Conservation (phyloP, 2,888 invertebrate genomes). For the Drosophila merina region DNA sequence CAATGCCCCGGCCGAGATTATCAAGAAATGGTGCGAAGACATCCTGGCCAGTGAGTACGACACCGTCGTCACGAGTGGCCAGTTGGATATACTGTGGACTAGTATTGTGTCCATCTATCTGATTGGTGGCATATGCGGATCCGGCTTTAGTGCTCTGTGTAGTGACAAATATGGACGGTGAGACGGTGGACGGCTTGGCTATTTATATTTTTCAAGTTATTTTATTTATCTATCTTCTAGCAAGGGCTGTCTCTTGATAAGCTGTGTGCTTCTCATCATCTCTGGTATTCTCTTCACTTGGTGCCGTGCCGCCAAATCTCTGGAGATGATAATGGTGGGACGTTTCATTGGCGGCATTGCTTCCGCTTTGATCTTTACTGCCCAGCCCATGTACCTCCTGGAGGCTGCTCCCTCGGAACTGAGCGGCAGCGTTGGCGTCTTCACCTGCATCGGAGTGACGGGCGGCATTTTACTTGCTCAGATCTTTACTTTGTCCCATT, state of each 20-base stretch:
- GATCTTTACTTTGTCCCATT: conserved; percentile 72
- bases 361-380: conserved; percentile 91
- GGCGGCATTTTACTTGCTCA: conserved; percentile 80
- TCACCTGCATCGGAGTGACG: conserved; percentile 86
- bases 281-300: conserved; percentile 89
- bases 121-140: conserved; percentile 94
- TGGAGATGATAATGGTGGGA: conserved; percentile 91
- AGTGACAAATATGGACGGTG: conserved; percentile 89
- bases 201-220: not conserved
- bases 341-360: conserved; percentile 90
- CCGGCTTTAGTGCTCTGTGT: conserved; percentile 90
- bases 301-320: conserved; percentile 88
- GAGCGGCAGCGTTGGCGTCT: conserved; percentile 92
- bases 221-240: conserved; percentile 39
- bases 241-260: conserved; percentile 88
- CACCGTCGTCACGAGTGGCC: conserved; percentile 83
- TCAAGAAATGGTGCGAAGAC: conserved; percentile 89
- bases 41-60: conserved; percentile 87
- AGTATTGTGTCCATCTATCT: conserved; percentile 94
- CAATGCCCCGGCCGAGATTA: conserved; percentile 90
- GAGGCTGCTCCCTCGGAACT: conserved; percentile 91
- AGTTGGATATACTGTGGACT: conserved; percentile 90
- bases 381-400: conserved; percentile 94
- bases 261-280: conserved; percentile 87
- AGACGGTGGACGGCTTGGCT: conserved; percentile 10